Percentiles rank a stretch among this genome's conserved stretches.
These are phyloP conservation scores for Nemopilema nomurai DNA, from an alignment of 30 jellyfish, hydroid and myxozoan species.

Conservation along the genomic window DNA sequence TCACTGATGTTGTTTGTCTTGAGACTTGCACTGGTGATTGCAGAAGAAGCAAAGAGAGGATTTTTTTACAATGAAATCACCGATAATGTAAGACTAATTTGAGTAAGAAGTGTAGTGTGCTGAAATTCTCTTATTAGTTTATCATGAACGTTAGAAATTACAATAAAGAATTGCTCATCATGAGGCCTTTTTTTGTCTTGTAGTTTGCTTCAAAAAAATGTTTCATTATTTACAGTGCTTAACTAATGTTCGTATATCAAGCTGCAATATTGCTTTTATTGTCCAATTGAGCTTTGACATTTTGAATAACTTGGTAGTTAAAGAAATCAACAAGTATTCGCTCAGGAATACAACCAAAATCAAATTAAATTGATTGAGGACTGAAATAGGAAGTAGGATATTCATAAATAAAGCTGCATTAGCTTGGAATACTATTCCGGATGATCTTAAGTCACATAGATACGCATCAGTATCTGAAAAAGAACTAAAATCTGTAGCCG, in stretches of 20 bases:
- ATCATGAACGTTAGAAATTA: too few species aligned
- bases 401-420: constrained; percentile 48
- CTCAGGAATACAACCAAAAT: constrained; percentile 8
- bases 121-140: neutral
- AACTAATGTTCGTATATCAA: too few species aligned
- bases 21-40: constrained; percentile 33
- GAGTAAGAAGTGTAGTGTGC: neutral
- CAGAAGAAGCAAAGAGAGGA: constrained; percentile 31
- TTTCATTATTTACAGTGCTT: too few species aligned
- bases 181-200: too few species aligned
- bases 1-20: constrained; percentile 24
- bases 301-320: constrained; percentile 13
- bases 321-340: constrained; percentile 18
- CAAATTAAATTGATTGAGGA: constrained; percentile 28
- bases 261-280: too few species aligned
- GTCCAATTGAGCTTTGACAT: too few species aligned
- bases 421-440: constrained; percentile 44
- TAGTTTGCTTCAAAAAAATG: too few species aligned
- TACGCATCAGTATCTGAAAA: constrained; percentile 17
- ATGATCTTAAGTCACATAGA: constrained; percentile 33
- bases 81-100: constrained; percentile 41
- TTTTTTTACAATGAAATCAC: constrained; percentile 2
- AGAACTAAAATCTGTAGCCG: neutral
- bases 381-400: constrained; percentile 50
- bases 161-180: too few species aligned